Evolutionary conservation across 2,113 vertebrate species (phyloP).

Genomic region (Melanotaenia duboulayi): DNA sequence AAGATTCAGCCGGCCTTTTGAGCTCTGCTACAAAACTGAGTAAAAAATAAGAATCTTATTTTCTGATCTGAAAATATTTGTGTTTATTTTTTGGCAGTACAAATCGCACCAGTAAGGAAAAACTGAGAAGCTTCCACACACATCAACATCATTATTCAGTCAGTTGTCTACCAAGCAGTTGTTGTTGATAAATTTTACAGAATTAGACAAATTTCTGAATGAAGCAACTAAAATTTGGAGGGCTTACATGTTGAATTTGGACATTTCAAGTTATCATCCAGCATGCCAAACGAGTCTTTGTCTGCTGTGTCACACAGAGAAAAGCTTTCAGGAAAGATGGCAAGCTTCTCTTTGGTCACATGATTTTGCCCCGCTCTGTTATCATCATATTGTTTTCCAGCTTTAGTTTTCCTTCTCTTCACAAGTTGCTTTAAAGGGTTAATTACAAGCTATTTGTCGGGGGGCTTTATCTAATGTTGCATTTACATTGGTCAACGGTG

Average conservation of each 20-base stretch:
- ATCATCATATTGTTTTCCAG: conserved; percentile 21
- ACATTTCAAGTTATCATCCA: background rate
- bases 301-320: background rate
- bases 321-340: background rate
- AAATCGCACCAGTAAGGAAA: background rate
- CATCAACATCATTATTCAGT: conserved; percentile 4
- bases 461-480: conserved; percentile 44
- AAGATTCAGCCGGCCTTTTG: conserved; percentile 1
- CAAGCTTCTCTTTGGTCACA: conserved; percentile 3
- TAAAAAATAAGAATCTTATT: background rate
- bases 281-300: background rate
- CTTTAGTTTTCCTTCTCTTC: background rate
- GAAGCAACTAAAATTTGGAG: background rate
- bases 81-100: conserved; percentile 28
- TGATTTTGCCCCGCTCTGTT: conserved; percentile 15
- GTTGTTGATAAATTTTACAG: conserved; percentile 6
- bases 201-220: conserved; percentile 21
- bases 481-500: conserved; percentile 57
- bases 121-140: conserved; percentile 2
- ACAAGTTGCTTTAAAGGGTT: conserved; percentile 26
- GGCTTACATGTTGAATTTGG: background rate
- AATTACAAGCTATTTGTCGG: conserved; percentile 32
- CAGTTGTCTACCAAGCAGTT: background rate
- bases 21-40: conserved; percentile 3
- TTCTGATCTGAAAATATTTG: background rate